A percentile compares a stretch with the other conserved stretches of the same genome.
Evolutionary conservation across 2,888 invertebrate genomes (phyloP).

Genomic region (Dorcus parallelipipedus): DNA sequence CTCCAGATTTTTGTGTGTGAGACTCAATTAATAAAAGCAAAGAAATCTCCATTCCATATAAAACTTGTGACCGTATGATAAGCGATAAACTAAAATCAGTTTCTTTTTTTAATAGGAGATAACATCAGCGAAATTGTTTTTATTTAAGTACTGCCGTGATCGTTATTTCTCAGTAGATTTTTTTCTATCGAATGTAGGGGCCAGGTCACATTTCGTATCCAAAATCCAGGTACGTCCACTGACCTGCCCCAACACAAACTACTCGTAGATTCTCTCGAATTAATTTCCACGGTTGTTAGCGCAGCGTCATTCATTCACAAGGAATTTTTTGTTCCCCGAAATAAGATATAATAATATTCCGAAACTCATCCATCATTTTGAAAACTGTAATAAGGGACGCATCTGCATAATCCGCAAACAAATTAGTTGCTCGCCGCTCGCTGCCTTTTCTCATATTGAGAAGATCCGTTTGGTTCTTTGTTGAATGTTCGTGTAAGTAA

Average conservation of each 20-base stretch:
- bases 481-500: no score
- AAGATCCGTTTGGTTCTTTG: background rate
- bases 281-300: constrained; percentile 22
- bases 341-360: constrained; percentile 18
- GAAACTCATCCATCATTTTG: constrained; percentile 27
- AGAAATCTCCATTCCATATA: no score
- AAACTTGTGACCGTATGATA: no score
- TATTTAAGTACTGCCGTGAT: no score
- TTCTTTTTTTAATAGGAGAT: no score
- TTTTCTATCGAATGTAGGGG: no score
- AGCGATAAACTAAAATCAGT: no score
- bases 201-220: background rate
- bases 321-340: constrained; percentile 8
- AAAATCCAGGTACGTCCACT: background rate
- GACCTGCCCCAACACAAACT: background rate
- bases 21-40: no score
- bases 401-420: constrained; percentile 27
- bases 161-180: no score
- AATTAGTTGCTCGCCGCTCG: constrained; percentile 9
- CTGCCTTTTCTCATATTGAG: constrained; percentile 1
- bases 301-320: constrained; percentile 19
- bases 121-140: no score
- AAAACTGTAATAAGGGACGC: constrained; percentile 24
- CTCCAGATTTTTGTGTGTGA: no score
- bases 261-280: constrained; percentile 7